Percentiles rank a stretch among this genome's conserved stretches.
phyloP scores from a whole-genome alignment of 2,113 vertebrate genomes.

The Syrmaticus mikado region DNA sequence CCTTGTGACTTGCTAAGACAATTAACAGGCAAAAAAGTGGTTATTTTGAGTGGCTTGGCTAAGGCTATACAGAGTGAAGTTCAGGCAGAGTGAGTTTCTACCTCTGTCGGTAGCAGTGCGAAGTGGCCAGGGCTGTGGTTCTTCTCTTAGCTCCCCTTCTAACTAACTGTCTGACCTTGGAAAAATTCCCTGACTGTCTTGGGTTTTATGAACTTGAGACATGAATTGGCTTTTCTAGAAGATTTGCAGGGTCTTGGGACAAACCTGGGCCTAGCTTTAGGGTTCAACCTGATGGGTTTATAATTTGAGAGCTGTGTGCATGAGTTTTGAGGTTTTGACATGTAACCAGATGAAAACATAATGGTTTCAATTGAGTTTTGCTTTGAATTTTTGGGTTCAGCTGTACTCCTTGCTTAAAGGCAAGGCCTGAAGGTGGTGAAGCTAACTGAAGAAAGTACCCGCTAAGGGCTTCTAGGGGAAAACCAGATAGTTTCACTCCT shows the following conservation, averaged over 20 bases:
- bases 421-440: not conserved
- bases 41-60: constrained; percentile 51
- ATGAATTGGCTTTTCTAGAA: not conserved
- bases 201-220: constrained; percentile 10
- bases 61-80: not conserved
- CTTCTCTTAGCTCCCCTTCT: not conserved
- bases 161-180: not conserved
- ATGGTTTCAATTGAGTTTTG: constrained; percentile 46
- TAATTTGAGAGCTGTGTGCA: constrained; percentile 39
- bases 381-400: constrained; percentile 40
- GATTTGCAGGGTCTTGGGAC: not conserved
- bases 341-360: constrained; percentile 61
- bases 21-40: constrained; percentile 56
- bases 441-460: not conserved
- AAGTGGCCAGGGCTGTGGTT: constrained; percentile 13
- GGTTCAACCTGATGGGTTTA: constrained; percentile 40
- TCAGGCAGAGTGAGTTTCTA: constrained; percentile 8
- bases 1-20: constrained; percentile 71
- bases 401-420: not conserved
- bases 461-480: constrained; percentile 14
- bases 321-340: constrained; percentile 57
- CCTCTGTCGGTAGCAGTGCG: not conserved
- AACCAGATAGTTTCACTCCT: not conserved
- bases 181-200: not conserved
- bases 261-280: not conserved